Evolutionary conservation across 2,797 vertebrate species (phyloP).

Genomic region (Aplochiton taeniatus): DNA sequence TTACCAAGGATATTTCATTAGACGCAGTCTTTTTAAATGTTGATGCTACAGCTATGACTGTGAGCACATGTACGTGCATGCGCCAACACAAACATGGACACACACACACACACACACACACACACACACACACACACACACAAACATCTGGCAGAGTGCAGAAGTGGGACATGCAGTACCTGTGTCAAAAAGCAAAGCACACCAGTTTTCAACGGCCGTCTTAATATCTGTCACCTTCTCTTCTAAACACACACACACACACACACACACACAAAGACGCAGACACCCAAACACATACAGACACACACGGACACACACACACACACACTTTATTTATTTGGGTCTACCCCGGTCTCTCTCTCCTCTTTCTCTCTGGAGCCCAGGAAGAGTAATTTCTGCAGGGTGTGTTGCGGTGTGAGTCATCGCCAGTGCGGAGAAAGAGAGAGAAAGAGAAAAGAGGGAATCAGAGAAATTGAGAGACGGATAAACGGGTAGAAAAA

Average conservation of each 20-base stretch:
- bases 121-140: constrained; percentile 2
- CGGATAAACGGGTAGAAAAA: too few species aligned
- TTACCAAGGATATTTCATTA: too few species aligned
- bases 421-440: constrained; percentile 68
- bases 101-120: neutral
- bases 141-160: too few species aligned
- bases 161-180: too few species aligned
- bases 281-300: neutral
- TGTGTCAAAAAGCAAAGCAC: too few species aligned
- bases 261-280: constrained; percentile 7
- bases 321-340: neutral
- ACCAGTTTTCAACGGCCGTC: too few species aligned
- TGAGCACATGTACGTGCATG: neutral
- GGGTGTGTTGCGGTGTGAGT: constrained; percentile 78
- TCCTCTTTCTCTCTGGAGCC: constrained; percentile 45
- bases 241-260: neutral
- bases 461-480: too few species aligned
- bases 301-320: too few species aligned
- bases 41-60: too few species aligned
- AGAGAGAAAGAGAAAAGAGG: too few species aligned
- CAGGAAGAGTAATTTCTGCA: constrained; percentile 69
- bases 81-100: neutral
- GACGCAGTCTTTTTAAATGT: too few species aligned
- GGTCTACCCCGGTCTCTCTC: constrained; percentile 15
- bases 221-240: too few species aligned